Conservation (phyloP, 2,888 invertebrate species). For the Chymomyza procnemis region DNA sequence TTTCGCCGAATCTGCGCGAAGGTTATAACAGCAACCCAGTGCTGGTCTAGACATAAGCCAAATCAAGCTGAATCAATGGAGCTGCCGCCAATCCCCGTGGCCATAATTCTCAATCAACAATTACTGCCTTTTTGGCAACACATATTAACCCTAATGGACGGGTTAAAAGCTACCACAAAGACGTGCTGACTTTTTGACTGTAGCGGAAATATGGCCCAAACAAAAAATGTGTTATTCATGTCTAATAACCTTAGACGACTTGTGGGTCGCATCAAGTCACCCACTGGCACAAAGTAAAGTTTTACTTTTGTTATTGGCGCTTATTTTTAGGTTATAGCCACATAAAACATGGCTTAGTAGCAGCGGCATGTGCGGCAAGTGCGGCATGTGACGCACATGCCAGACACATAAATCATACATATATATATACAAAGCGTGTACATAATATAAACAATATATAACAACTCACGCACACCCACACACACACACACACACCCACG, state of each 20-base stretch:
- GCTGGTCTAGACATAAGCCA: not conserved
- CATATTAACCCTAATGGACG: not conserved
- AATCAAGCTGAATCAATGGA: not conserved
- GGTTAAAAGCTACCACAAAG: not conserved
- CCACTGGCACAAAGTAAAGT: conserved; percentile 24
- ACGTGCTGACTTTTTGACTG: not conserved
- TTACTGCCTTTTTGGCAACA: not conserved
- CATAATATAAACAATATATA: not conserved
- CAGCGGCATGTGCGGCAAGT: conserved; percentile 27
- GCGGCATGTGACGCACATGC: conserved; percentile 26
- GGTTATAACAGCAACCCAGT: not conserved
- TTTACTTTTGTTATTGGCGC: conserved; percentile 1
- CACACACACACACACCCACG: conserved; percentile 26
- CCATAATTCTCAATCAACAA: not conserved
- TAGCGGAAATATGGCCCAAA: not conserved
- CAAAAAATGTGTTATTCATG: conserved; percentile 26
- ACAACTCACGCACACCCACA: conserved; percentile 27
- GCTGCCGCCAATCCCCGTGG: not conserved
- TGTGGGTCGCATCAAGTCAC: conserved; percentile 13
- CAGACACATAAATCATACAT: conserved; percentile 39
- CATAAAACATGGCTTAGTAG: not conserved
- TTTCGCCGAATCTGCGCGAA: not conserved
- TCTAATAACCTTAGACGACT: conserved; percentile 28
- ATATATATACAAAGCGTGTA: not conserved
- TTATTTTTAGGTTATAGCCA: conserved; percentile 9